Evolutionary conservation across 2,113 vertebrate species (phyloP), one percentile per base, ranked within the genome.

Genomic region (Python bivittatus): DNA sequence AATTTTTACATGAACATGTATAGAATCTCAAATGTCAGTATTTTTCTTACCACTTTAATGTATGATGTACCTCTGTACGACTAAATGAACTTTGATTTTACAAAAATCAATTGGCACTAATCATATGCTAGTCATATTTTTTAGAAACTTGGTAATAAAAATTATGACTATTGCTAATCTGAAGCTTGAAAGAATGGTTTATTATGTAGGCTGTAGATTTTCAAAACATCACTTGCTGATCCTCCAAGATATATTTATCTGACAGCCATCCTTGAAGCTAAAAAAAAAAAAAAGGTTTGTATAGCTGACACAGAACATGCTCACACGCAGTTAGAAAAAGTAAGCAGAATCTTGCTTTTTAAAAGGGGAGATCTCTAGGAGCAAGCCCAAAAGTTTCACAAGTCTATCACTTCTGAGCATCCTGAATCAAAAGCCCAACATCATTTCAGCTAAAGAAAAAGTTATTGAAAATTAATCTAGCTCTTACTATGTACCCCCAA

Each of bases 11-110:
- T 97, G 96, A 97, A 98, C 97, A 97, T 97, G 96, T 95, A 97
- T 97, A 97, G 97, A 98, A 97, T 97, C 97, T 98, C 96, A 98
- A 96, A 98, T 98, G 97, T 98, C 98, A 98, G 98, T 98, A 98
- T 98, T 98, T 98, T 98, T 98, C 97, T 97, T 98, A 98, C 97
- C 95, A 97, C 97, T 97, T 97, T 96, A 97, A 97, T 98, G 98
- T 97, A 98, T 97, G 96, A 96, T 98, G 97, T 98, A 98, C 97
- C 96, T 98, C 98, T 97, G 54, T 97, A 97, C 97, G 97, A 98
- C 98, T 91, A 97, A 98, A 98, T 97, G 97, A 98, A 98, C 91
- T 95, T 93, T 97, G 97, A 98, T 97, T 98, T 98, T 97, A 94
- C 96, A 97, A 95, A 89, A 97, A 98, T 98, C 97, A 97, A 95